Conservation (phyloP, 2,797 vertebrate genomes). For the Microtus agrestis region DNA sequence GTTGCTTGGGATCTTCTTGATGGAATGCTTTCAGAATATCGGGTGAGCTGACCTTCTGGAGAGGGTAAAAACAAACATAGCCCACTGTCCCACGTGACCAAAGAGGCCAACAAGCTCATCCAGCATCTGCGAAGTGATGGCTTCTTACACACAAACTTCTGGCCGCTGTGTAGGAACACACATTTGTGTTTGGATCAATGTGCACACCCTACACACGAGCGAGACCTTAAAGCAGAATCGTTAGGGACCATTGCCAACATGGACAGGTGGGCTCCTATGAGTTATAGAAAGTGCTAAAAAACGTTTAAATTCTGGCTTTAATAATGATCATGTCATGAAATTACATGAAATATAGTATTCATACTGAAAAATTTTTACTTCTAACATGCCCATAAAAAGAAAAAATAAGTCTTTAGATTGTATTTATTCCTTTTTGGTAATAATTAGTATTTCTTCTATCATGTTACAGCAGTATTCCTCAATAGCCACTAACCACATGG, state of each 20-base stretch:
- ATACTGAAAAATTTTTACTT: not conserved
- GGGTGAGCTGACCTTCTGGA: constrained; percentile 88
- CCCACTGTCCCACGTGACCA: too few species aligned
- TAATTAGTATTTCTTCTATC: not conserved
- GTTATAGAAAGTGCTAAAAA: not conserved
- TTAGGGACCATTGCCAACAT: fast-evolving
- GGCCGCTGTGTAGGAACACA: not conserved
- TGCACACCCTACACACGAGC: not conserved
- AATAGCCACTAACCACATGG: not conserved
- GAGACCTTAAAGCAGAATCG: not conserved
- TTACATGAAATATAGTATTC: not conserved
- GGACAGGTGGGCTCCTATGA: not conserved
- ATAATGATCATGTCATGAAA: not conserved
- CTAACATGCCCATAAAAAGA: not conserved
- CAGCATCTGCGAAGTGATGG: not conserved
- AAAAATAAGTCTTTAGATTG: not conserved
- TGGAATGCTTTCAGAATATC: constrained; percentile 89
- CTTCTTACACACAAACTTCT: fast-evolving
- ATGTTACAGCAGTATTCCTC: not conserved
- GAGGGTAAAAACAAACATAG: constrained; percentile 16
- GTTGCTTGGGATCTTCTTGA: constrained; percentile 65
- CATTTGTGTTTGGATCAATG: fast-evolving
- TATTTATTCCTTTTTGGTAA: not conserved
- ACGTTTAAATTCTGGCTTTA: not conserved
- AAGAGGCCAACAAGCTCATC: not conserved